Evolutionary conservation across 1,140 invertebrate genomes (phyloP).

Genomic region (Teleopsis dalmanni): DNA sequence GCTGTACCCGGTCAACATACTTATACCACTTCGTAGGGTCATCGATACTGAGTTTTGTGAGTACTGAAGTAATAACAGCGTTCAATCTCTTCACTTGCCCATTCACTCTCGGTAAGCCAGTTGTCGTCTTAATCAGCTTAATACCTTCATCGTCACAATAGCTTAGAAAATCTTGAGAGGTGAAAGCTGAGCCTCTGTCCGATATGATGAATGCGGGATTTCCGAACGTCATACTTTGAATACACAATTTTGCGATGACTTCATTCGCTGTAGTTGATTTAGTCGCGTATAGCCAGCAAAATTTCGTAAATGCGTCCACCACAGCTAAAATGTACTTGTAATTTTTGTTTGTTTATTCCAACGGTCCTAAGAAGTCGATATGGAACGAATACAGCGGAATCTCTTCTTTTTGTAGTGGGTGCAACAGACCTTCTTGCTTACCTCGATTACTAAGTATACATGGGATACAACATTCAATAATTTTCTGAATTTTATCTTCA

Average conservation of each 20-base stretch:
- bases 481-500: slow-evolving; percentile 24
- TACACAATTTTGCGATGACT: slow-evolving; percentile 16
- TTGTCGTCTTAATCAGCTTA: slow-evolving; percentile 14
- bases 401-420: slow-evolving; percentile 28
- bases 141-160: slow-evolving; percentile 21
- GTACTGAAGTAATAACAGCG: slow-evolving; percentile 14
- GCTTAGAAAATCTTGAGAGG: slow-evolving; percentile 20
- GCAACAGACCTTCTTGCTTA: slow-evolving; percentile 38
- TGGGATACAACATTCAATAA: slow-evolving; percentile 30
- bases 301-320: slow-evolving; percentile 44
- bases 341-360: slow-evolving; percentile 35
- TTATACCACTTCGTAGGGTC: slow-evolving; percentile 30
- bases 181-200: slow-evolving; percentile 32
- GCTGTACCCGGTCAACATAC: slow-evolving; percentile 25
- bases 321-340: slow-evolving; percentile 43
- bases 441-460: slow-evolving; percentile 40
- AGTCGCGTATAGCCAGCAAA: slow-evolving; percentile 34
- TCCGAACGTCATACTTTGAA: slow-evolving; percentile 27
- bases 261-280: slow-evolving; percentile 11
- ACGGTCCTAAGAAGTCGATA: slow-evolving; percentile 22
- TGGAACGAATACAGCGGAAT: slow-evolving; percentile 21
- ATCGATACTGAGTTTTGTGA: slow-evolving; percentile 27
- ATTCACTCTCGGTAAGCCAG: slow-evolving; percentile 22
- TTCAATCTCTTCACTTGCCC: slow-evolving; percentile 20
- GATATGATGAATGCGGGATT: slow-evolving; percentile 33